Conservation (phyloP, 2,888 invertebrate species). For the Rotaria socialis region DNA sequence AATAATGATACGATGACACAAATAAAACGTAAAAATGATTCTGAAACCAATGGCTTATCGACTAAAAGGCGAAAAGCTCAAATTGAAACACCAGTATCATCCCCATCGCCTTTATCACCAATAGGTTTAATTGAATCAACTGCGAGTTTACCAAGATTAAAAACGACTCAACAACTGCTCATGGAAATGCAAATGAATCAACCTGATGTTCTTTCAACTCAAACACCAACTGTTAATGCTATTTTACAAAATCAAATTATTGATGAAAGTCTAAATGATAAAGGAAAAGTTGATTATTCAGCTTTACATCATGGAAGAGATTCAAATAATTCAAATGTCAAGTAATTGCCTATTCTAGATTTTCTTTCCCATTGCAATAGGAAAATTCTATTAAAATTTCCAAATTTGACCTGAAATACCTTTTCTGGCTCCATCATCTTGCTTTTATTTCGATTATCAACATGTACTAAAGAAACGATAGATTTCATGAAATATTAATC, state of each 20-base stretch:
- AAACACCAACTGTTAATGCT: slow-evolving; percentile 29
- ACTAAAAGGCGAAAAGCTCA: background rate
- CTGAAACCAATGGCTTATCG: background rate
- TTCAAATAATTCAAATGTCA: background rate
- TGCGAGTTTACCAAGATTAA: background rate
- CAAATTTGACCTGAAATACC: no score
- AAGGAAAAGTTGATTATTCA: slow-evolving; percentile 28
- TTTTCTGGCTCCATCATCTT: no score
- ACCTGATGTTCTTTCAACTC: slow-evolving; percentile 26
- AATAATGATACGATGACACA: background rate
- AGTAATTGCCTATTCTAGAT: background rate
- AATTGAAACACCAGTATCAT: background rate
- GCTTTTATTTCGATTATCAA: no score
- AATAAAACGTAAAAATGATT: background rate
- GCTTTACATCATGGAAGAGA: slow-evolving; percentile 33
- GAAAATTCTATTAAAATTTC: no score
- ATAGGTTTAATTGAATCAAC: background rate
- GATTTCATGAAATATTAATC: no score
- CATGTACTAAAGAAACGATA: no score
- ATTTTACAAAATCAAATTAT: slow-evolving; percentile 32
- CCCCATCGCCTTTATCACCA: background rate
- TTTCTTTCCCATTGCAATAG: background rate
- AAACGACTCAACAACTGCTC: slow-evolving; percentile 22
- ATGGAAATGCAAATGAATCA: slow-evolving; percentile 34
- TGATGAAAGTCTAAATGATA: slow-evolving; percentile 28